Conservation (phyloP, 2,797 vertebrate species). For the Notolepis coatsorum region DNA sequence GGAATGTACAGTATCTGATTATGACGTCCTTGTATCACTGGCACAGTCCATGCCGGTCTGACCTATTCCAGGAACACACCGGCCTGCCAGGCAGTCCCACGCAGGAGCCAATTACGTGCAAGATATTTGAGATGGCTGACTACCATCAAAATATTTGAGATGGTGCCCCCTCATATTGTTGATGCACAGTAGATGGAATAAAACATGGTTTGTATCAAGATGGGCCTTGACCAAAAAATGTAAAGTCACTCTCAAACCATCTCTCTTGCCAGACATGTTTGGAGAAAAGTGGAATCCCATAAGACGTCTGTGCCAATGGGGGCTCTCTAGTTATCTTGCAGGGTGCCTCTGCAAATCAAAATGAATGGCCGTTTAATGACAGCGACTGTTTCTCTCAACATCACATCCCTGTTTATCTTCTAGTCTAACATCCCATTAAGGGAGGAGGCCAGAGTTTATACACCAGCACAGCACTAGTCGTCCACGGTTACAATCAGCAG, state of each 20-base stretch:
- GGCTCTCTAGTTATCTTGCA: slow-evolving; percentile 34
- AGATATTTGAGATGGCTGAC: slow-evolving; percentile 51
- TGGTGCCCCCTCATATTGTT: slow-evolving; percentile 14
- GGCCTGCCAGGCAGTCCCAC: slow-evolving; percentile 43
- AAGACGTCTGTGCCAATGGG: slow-evolving; percentile 34
- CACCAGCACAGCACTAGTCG: slow-evolving; percentile 31
- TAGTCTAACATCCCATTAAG: slow-evolving; percentile 60
- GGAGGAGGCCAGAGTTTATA: slow-evolving; percentile 40
- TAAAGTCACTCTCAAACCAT: too few species aligned
- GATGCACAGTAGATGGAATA: slow-evolving; percentile 44
- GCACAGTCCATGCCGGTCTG: slow-evolving; percentile 37
- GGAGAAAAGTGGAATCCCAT: slow-evolving; percentile 1
- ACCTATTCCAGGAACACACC: slow-evolving; percentile 30
- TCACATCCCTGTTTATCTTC: slow-evolving; percentile 67
- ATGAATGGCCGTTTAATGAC: slow-evolving; percentile 62
- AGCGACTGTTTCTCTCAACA: slow-evolving; percentile 52
- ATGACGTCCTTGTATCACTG: slow-evolving; percentile 42
- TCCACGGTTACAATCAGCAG: slow-evolving; percentile 51
- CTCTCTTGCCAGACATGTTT: slow-evolving; percentile 6
- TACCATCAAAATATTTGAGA: slow-evolving; percentile 28
- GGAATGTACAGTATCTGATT: slow-evolving; percentile 50
- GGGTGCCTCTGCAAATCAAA: slow-evolving; percentile 59
- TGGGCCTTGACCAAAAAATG: slow-evolving; percentile 30
- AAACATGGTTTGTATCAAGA: slow-evolving; percentile 38
- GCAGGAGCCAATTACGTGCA: slow-evolving; percentile 28